Evolutionary conservation across 2,797 vertebrate genomes (phyloP), one percentile per base, ranked within the genome.

Genomic region (Sebastes taczanowskii): DNA sequence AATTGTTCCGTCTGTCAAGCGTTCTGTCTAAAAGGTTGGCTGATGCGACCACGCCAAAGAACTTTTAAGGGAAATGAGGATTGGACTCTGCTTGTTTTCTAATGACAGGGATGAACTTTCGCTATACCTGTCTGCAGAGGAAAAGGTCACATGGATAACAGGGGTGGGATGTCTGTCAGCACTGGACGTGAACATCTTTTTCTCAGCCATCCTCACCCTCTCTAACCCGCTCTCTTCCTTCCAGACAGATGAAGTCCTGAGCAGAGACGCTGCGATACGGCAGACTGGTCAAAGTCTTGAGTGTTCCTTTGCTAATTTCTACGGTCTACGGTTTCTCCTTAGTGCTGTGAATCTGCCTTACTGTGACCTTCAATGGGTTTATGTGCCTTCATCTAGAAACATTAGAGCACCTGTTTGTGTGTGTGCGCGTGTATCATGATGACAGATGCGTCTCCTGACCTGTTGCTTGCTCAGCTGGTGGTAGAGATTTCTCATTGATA

Each of bases 301-400:
- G 71, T 83, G 78, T 89, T 86, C 74, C 80, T 91, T 82, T 84
- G 87, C 86, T 87, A 82, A 89, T 90, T 89, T 83, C 65, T 86
- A 91, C 82, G 53, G 84, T 91, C 81, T 82, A 85, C 77, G 66
- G 85, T 93, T 88, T 92, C 86, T 92, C 92, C 90, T 90, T 92
- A 95, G 91, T 95, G 94, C 94, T 95, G 93, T 95, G 92, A 94
- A 92, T 95, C 90, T 96, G 95, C 96, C 95, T 96, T 95, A 96
- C 94, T 95, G 94, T 95, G 94, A 94, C 94, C 95, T 95, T 91
- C 85, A 92, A 91, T 94, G 91, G 95, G 93, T 95, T 94, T 93
- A 94, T 93, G 95, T 96, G 96, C 96, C 95, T 96, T 96, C 94
- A 95, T 96, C 87, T 95, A 95, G 94, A 93, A 84, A 93, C 91